Evolutionary conservation across 2,797 vertebrate species (phyloP), one percentile per base, ranked within the genome.

Genomic region (Sebastes iracundus): DNA sequence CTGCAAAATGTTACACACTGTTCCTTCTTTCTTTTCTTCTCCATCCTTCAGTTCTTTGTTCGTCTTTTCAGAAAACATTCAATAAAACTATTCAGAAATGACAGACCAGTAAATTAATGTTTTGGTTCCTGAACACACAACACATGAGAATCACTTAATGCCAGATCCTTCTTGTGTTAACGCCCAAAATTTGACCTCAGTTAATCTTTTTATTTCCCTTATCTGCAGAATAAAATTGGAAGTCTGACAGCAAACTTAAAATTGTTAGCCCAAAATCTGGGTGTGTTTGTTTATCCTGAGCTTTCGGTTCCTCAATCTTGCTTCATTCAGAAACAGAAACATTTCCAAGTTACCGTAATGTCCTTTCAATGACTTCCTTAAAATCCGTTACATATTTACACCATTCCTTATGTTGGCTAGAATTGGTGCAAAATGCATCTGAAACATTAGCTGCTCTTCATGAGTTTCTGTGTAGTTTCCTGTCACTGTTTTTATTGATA

Each of bases 151-250:
- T 42, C 38, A 42, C 13, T 42, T 42, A 42, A 42, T 42, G 38
- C 38, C 38, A 42, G 2, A 42, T 42, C 13, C 13, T 14, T 42
- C 38, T 14, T 42, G 13, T 14, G 38, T 42, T 42, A 6, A 42
- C 1, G 13, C 13, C 38, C 11, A 2, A 38, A 38, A 38, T 38
- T 13, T 38, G 11, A 13, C 35, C 38, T 42, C 38, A 42, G 38
- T 42, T 42, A 14, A 14, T 14, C 1, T 2, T 49, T 46, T 20
- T 0, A 35, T 49, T 20, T 0, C 13, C 0, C 38, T 42, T 14
- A 42, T 42, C 38, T 14, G 38, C 38, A 42, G 38, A 42, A 32
- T 42, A 42, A 2, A 42, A 42, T 42, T 42, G 13, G 5, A 42
- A 42, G 13, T 35, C 6, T 1, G 30, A 12, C 59, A 62, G 20